Evolutionary conservation across 2,797 vertebrate genomes (phyloP).

Genomic region (Anabacerthia variegaticeps): DNA sequence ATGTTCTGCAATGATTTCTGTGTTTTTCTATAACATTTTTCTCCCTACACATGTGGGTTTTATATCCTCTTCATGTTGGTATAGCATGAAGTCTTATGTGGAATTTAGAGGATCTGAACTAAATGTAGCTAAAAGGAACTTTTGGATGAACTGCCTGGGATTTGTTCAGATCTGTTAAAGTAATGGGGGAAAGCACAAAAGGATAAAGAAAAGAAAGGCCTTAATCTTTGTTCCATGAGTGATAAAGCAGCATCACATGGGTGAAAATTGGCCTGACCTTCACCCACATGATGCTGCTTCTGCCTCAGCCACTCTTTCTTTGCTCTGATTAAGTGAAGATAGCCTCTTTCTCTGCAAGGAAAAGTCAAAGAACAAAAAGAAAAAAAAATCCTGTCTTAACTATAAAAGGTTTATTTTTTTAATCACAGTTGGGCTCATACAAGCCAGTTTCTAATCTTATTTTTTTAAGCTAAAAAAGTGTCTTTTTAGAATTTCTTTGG

Average conservation of each 20-base stretch:
- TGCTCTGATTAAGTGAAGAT: slow-evolving; percentile 83
- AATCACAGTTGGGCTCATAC: slow-evolving; percentile 82
- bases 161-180: slow-evolving; percentile 82
- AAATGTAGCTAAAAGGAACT: slow-evolving; percentile 78
- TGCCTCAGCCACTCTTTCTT: slow-evolving; percentile 78
- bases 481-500: slow-evolving; percentile 78
- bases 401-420: slow-evolving; percentile 82
- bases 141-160: slow-evolving; percentile 76
- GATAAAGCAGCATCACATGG: slow-evolving; percentile 80
- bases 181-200: slow-evolving; percentile 81
- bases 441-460: slow-evolving; percentile 81
- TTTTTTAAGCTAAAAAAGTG: slow-evolving; percentile 72
- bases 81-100: slow-evolving; percentile 59
- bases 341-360: slow-evolving; percentile 77
- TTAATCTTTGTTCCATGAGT: slow-evolving; percentile 81
- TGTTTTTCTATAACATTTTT: slow-evolving; percentile 61
- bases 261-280: slow-evolving; percentile 84
- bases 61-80: slow-evolving; percentile 68
- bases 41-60: slow-evolving; percentile 59
- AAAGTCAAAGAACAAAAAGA: slow-evolving; percentile 83
- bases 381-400: slow-evolving; percentile 75
- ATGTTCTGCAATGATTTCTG: slow-evolving; percentile 50
- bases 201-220: slow-evolving; percentile 78
- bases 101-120: slow-evolving; percentile 80
- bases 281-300: slow-evolving; percentile 74